These are phyloP conservation scores for Germaria angustata DNA, from an alignment of 2,888 invertebrate genomes.

Conservation along the genomic window DNA sequence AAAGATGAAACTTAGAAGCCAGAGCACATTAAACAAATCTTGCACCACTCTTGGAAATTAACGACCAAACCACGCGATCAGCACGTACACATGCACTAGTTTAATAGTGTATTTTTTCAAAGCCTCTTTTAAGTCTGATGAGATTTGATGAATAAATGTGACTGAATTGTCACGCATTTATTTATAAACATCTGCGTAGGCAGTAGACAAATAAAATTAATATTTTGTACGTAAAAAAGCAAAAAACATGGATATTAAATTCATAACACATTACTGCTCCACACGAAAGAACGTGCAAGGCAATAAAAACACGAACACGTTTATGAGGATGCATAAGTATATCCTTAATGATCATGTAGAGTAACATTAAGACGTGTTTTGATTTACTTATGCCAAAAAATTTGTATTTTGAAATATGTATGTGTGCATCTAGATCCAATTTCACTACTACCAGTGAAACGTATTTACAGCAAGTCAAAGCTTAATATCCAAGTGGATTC, in stretches of 20 bases:
- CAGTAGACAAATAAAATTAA: constrained; percentile 1
- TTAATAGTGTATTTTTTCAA: constrained; percentile 41
- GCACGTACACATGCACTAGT: constrained; percentile 48
- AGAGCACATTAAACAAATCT: no score
- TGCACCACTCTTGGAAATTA: neutral
- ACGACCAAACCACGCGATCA: constrained; percentile 14
- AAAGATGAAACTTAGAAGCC: no score
- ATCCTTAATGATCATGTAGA: constrained; percentile 12
- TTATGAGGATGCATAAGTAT: neutral
- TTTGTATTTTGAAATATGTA: no score
- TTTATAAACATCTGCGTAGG: neutral
- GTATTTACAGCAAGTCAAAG: no score
- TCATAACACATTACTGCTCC: neutral
- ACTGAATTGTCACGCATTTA: constrained; percentile 37
- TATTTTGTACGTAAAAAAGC: neutral
- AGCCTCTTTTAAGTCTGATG: constrained; percentile 40
- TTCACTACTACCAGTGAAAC: no score
- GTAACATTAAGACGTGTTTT: constrained; percentile 30
- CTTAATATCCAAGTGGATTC: no score
- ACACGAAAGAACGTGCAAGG: neutral
- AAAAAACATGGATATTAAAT: constrained; percentile 8
- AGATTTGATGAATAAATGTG: constrained; percentile 59
- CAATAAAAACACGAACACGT: neutral
- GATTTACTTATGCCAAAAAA: neutral
- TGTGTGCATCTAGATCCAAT: no score